Evolutionary conservation across 2,797 vertebrate genomes (phyloP).

Genomic region (Sebastiscus tertius): DNA sequence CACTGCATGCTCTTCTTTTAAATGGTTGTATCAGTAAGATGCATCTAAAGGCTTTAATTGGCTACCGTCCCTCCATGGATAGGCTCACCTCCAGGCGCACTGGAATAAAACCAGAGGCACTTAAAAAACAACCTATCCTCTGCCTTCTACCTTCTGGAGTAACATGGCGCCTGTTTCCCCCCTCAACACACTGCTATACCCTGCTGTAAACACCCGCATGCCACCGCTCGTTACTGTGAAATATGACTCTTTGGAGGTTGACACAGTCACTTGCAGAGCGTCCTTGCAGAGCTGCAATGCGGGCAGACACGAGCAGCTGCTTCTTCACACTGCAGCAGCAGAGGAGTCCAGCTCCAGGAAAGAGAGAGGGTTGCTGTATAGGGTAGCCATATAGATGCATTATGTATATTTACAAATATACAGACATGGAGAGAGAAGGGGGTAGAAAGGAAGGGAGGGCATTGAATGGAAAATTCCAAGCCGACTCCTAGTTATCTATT

Average conservation of each 20-base stretch:
- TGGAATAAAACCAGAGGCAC: constrained; percentile 9
- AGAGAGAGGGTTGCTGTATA: neutral
- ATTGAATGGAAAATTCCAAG: constrained; percentile 75
- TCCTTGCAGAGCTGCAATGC: constrained; percentile 85
- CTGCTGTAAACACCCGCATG: constrained; percentile 13
- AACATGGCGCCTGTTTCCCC: constrained; percentile 52
- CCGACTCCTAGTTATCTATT: constrained; percentile 68
- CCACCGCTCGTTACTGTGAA: constrained; percentile 50
- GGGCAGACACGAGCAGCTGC: constrained; percentile 61
- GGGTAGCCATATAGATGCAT: neutral
- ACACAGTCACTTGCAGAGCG: constrained; percentile 44
- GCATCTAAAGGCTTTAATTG: neutral
- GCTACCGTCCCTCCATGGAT: neutral
- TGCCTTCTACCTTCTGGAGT: neutral
- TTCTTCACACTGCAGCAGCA: constrained; percentile 69
- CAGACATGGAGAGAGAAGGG: neutral
- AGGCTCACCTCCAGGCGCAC: constrained; percentile 4
- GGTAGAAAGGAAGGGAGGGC: neutral
- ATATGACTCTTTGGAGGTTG: constrained; percentile 58
- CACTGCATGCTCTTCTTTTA: neutral
- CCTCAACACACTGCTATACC: neutral
- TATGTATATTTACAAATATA: neutral
- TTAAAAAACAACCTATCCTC: neutral
- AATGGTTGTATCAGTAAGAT: constrained; percentile 7
- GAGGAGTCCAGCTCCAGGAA: neutral